Percentiles rank a stretch among this genome's conserved stretches.
These are phyloP conservation scores for Rynchops niger DNA, from an alignment of 2,113 vertebrate species.

Conservation along the genomic window DNA sequence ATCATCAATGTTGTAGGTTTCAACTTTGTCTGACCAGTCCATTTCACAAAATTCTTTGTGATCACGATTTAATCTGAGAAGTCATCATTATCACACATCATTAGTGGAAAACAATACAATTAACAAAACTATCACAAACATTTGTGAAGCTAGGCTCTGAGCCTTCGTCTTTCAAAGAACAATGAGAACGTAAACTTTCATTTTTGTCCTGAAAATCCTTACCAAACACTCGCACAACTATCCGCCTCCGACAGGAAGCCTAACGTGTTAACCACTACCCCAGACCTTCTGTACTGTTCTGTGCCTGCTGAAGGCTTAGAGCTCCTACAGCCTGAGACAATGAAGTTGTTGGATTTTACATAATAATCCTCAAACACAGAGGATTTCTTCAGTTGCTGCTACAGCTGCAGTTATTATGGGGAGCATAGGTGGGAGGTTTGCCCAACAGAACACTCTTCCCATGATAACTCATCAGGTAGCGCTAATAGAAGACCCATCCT, in stretches of 20 bases:
- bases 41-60: conserved; percentile 83
- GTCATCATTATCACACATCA: background rate
- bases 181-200: fast-evolving
- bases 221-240: background rate
- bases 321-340: background rate
- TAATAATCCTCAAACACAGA: background rate
- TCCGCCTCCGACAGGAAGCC: background rate
- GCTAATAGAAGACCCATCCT: background rate
- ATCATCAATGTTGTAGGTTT: conserved; percentile 82
- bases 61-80: conserved; percentile 79
- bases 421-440: background rate
- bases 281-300: background rate
- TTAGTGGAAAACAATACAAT: background rate
- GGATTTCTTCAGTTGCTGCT: background rate
- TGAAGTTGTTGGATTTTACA: background rate
- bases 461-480: background rate
- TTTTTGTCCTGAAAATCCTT: background rate
- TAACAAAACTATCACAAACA: fast-evolving
- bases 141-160: background rate
- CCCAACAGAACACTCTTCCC: background rate
- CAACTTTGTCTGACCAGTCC: conserved; percentile 90
- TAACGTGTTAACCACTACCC: background rate
- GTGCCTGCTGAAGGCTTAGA: background rate
- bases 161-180: background rate
- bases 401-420: background rate